These are phyloP conservation scores for Vanessa cardui DNA, from an alignment of 2,888 invertebrate genomes.

Conservation along the genomic window DNA sequence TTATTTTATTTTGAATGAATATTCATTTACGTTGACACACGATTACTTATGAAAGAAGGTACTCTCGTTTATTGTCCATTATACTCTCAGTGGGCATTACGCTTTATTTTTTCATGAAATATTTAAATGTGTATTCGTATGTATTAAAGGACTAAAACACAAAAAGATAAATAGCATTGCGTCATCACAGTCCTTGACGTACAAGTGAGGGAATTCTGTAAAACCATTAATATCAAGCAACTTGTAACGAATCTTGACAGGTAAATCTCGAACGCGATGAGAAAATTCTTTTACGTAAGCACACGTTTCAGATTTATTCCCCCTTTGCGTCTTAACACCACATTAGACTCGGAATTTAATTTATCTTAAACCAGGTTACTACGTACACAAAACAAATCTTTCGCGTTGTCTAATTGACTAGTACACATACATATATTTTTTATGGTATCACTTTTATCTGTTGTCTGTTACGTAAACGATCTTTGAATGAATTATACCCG, in stretches of 20 bases:
- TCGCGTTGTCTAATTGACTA: too few relatives aligned
- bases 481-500: too few relatives aligned
- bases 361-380: not conserved
- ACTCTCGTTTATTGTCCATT: too few relatives aligned
- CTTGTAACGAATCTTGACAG: conserved; percentile 65
- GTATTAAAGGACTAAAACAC: not conserved
- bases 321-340: conserved; percentile 34
- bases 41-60: too few relatives aligned
- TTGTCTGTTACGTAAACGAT: too few relatives aligned
- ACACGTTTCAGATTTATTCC: conserved; percentile 66
- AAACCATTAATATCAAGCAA: conserved; percentile 69
- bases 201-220: conserved; percentile 45
- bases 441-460: too few relatives aligned
- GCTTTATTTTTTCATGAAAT: too few relatives aligned
- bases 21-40: too few relatives aligned
- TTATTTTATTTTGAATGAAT: not conserved
- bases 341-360: conserved; percentile 6
- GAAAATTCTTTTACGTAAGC: conserved; percentile 72
- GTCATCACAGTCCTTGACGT: conserved; percentile 22
- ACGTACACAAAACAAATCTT: too few relatives aligned
- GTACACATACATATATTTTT: too few relatives aligned
- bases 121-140: not conserved
- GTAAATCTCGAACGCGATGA: conserved; percentile 49
- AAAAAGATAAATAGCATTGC: conserved; percentile 32
- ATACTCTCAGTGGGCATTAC: too few relatives aligned